Percentiles rank a stretch among this genome's conserved stretches.
Conservation (phyloP, 2,113 vertebrate genomes). For the Dermatemys mawii region DNA sequence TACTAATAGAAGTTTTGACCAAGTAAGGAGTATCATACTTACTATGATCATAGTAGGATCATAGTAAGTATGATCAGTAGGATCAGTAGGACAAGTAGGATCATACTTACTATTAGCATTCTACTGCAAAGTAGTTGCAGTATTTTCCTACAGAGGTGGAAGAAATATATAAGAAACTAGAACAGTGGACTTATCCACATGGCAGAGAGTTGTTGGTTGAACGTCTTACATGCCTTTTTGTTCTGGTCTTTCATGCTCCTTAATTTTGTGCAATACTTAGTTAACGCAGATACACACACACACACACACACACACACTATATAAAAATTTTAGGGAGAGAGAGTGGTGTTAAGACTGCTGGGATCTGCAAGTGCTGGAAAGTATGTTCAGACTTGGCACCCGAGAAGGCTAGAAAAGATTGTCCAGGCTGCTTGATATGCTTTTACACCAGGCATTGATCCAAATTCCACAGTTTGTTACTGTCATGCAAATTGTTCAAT, state of each 20-base stretch:
- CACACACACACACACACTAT: too few species aligned
- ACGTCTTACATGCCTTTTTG: background rate
- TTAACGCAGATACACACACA: background rate
- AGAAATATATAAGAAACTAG: background rate
- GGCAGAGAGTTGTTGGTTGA: fast-evolving
- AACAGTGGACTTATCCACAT: background rate
- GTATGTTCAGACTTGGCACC: background rate
- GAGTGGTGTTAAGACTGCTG: background rate
- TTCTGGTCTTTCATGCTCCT: background rate
- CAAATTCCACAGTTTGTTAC: background rate
- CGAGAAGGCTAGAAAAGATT: background rate
- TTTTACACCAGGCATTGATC: background rate
- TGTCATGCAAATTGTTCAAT: background rate
- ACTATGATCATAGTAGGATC: too few species aligned
- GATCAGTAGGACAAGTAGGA: too few species aligned
- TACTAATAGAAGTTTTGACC: background rate
- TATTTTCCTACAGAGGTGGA: background rate
- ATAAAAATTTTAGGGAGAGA: background rate
- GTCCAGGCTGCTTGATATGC: background rate
- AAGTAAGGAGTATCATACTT: background rate
- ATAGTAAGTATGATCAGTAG: too few species aligned
- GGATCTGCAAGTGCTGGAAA: background rate
- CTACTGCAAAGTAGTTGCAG: background rate
- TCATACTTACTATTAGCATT: background rate
- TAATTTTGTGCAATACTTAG: background rate